Conservation (phyloP, 2,113 vertebrate genomes). For the Coryphaenoides rupestris region DNA sequence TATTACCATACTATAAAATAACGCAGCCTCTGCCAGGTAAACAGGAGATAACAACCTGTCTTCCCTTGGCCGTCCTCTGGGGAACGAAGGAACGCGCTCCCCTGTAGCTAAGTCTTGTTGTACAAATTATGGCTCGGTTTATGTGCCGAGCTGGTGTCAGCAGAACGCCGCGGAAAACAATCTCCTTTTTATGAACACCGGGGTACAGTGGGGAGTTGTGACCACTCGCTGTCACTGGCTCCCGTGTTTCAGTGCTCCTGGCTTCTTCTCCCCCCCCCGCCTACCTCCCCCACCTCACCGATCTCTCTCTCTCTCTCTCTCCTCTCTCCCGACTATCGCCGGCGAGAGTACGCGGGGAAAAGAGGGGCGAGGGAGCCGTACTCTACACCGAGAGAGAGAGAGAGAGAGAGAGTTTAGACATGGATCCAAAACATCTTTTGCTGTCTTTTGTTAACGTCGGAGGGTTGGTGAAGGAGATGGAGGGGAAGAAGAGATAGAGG, state of each 20-base stretch:
- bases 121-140: conserved; percentile 73
- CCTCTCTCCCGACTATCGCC: too few species aligned
- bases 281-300: too few species aligned
- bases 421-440: too few species aligned
- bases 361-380: neutral
- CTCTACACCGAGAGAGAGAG: neutral
- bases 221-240: conserved; percentile 11
- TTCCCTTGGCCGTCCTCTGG: conserved; percentile 46
- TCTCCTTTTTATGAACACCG: conserved; percentile 61
- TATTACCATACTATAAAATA: conserved; percentile 64
- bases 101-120: conserved; percentile 65
- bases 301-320: too few species aligned
- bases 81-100: conserved; percentile 42
- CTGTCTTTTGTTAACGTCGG: too few species aligned
- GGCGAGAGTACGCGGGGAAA: too few species aligned
- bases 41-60: conserved; percentile 65
- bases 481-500: too few species aligned
- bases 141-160: conserved; percentile 61
- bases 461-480: too few species aligned
- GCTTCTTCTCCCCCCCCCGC: neutral
- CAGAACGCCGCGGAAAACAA: conserved; percentile 61
- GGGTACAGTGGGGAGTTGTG: conserved; percentile 46
- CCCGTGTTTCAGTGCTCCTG: neutral
- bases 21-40: conserved; percentile 61
- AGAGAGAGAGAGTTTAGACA: neutral